Percentiles rank a stretch among this genome's conserved stretches.
Evolutionary conservation across 2,888 invertebrate species (phyloP).

Genomic region (Dryocosmus kuriphilus): DNA sequence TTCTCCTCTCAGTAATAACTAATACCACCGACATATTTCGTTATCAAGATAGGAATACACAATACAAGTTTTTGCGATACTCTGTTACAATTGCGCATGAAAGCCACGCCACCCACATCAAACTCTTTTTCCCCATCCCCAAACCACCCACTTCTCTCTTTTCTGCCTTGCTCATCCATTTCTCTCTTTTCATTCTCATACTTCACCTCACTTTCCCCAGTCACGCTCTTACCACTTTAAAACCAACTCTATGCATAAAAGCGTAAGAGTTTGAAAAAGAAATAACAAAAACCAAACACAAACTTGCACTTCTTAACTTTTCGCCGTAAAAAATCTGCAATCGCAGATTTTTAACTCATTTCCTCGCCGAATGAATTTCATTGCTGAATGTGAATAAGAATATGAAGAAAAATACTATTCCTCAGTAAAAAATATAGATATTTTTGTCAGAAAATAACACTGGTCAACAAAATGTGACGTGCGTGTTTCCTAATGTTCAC

Average conservation of each 20-base stretch:
- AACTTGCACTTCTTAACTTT: conserved; percentile 28
- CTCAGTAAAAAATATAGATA: not conserved
- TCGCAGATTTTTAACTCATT: conserved; percentile 5
- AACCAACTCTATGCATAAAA: conserved; percentile 32
- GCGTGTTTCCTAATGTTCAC: too few relatives aligned
- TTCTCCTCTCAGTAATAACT: conserved; percentile 26
- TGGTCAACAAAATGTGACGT: too few relatives aligned
- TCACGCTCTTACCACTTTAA: conserved; percentile 17
- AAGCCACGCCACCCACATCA: conserved; percentile 35
- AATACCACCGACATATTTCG: conserved; percentile 25
- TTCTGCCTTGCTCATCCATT: conserved; percentile 25
- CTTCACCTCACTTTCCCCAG: conserved; percentile 29
- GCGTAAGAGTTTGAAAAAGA: conserved; percentile 12
- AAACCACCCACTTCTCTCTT: conserved; percentile 14
- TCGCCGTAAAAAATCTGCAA: not conserved
- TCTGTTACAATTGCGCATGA: conserved; percentile 25
- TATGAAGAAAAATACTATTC: not conserved
- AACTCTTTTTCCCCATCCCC: conserved; percentile 18
- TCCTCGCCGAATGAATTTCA: not conserved
- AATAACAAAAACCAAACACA: conserved; percentile 22
- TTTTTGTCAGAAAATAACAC: not conserved
- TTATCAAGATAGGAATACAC: conserved; percentile 19
- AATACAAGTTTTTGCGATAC: conserved; percentile 24
- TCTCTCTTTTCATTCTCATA: conserved; percentile 30
- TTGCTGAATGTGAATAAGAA: not conserved